Conservation (phyloP, 1,140 invertebrate genomes). For the Berghia stephanieae region DNA sequence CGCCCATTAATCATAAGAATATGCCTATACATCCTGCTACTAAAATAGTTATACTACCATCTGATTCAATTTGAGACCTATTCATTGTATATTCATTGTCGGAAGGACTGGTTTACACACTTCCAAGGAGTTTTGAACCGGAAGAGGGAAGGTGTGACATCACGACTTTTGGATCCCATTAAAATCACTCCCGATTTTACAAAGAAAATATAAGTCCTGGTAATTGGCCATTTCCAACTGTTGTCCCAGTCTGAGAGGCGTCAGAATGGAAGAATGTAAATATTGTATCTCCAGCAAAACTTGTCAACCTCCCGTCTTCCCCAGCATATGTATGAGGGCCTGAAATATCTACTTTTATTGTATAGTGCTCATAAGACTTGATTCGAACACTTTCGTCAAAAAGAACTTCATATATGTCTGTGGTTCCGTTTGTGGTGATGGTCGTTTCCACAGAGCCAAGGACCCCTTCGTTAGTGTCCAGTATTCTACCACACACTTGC, state of each 20-base stretch:
- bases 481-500: constrained; percentile 15
- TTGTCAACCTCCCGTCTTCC: constrained; percentile 14
- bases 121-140: no score
- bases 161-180: no score
- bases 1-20: no score
- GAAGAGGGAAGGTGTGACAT: no score
- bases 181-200: no score
- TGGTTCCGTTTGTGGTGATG: constrained; percentile 24
- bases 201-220: constrained; percentile 24
- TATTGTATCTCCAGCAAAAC: constrained; percentile 3
- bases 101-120: no score
- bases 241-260: constrained; percentile 28
- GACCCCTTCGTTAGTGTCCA: constrained; percentile 26
- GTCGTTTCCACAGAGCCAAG: not conserved
- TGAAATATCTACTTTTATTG: constrained; percentile 25
- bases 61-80: no score
- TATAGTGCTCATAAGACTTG: constrained; percentile 13
- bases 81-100: no score
- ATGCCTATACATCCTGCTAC: no score
- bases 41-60: no score
- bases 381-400: constrained; percentile 19
- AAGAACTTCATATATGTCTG: constrained; percentile 34
- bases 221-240: constrained; percentile 18
- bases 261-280: constrained; percentile 32
- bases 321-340: constrained; percentile 36